These are phyloP conservation scores for Pantala flavescens DNA, from an alignment of 1,140 invertebrate genomes.

Conservation along the genomic window DNA sequence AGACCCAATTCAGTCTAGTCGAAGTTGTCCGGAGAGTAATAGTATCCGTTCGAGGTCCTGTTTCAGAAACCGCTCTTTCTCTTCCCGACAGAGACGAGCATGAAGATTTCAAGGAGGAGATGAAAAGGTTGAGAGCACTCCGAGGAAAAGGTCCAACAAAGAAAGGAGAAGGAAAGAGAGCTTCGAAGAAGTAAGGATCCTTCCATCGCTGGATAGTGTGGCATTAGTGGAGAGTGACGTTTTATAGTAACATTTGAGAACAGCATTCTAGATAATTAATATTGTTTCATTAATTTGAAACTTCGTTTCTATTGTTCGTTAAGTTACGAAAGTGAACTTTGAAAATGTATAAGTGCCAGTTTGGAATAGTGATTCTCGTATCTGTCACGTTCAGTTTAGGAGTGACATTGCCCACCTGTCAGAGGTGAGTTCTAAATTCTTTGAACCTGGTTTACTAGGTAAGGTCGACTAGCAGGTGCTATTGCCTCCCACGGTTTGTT, in stretches of 20 bases:
- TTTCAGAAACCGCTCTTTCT: neutral
- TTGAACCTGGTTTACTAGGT: no score
- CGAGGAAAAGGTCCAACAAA: constrained; percentile 59
- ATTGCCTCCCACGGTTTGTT: no score
- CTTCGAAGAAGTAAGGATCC: constrained; percentile 21
- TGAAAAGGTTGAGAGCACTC: constrained; percentile 59
- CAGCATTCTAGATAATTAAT: neutral
- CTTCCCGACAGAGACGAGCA: constrained; percentile 63
- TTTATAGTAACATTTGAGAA: constrained; percentile 39
- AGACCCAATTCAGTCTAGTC: no score
- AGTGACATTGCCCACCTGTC: neutral
- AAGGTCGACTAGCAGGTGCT: no score
- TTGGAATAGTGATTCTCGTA: neutral
- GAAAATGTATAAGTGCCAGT: neutral
- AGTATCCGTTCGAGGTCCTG: no score
- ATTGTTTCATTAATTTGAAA: neutral
- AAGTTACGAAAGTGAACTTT: neutral
- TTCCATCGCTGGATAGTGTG: constrained; percentile 50
- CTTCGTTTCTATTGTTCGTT: neutral
- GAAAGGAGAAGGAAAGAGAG: constrained; percentile 42
- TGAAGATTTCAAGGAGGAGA: constrained; percentile 84
- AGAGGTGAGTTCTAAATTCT: neutral
- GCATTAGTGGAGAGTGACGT: constrained; percentile 56
- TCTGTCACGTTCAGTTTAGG: neutral
- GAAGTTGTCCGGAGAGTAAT: no score